phyloP scores from a whole-genome alignment of 2,113 vertebrate genomes.

The Corvus cornix region DNA sequence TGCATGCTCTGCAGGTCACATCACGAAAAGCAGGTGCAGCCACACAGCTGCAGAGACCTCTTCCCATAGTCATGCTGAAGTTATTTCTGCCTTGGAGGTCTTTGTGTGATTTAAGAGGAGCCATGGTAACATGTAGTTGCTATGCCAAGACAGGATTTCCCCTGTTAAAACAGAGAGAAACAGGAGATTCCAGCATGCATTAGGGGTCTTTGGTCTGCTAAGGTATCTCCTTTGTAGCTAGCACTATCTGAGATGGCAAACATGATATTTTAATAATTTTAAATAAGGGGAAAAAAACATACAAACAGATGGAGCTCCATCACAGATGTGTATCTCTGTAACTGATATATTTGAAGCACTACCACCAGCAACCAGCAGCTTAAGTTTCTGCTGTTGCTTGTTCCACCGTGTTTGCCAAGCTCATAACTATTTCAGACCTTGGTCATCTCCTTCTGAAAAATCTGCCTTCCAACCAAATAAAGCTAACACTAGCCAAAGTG shows the following conservation, averaged over 20 bases:
- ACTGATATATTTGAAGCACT: not conserved
- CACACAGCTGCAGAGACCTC: not conserved
- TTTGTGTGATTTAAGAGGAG: slow-evolving; percentile 26
- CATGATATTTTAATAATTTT: not conserved
- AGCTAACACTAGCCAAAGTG: not conserved
- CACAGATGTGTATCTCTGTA: not conserved
- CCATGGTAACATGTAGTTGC: not conserved
- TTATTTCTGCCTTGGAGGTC: not conserved
- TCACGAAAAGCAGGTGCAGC: not conserved
- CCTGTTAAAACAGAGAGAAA: slow-evolving; percentile 5
- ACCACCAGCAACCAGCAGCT: not conserved
- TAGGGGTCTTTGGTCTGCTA: not conserved
- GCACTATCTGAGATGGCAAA: not conserved
- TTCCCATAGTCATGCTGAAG: not conserved
- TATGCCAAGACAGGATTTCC: not conserved
- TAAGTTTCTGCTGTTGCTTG: not conserved
- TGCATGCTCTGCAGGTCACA: not conserved
- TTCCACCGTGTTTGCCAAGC: not conserved
- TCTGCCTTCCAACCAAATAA: not conserved
- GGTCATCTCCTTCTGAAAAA: not conserved
- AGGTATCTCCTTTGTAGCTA: not conserved
- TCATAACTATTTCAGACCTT: not conserved
- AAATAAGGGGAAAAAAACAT: not conserved
- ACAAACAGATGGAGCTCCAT: not conserved
- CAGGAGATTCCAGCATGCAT: not conserved